Percentiles rank a stretch among this genome's conserved stretches.
Evolutionary conservation across 2,113 vertebrate genomes (phyloP).

Genomic region (Platichthys stellatus): DNA sequence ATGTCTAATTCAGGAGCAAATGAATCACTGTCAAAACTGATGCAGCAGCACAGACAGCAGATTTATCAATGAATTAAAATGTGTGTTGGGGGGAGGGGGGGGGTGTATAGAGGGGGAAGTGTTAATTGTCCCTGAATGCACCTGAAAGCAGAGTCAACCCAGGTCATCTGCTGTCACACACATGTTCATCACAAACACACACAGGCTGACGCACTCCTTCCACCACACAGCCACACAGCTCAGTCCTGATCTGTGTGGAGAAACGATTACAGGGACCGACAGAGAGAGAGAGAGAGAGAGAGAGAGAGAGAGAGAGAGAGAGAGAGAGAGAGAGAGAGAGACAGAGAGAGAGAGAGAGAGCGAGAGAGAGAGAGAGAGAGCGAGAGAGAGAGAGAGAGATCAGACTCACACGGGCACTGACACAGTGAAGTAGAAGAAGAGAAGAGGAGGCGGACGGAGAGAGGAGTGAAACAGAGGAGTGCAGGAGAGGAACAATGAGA

Average conservation of each 20-base stretch:
- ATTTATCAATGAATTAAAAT: constrained; percentile 39
- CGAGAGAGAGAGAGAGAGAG: constrained; percentile 11
- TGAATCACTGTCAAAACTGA: constrained; percentile 5
- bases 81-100: neutral
- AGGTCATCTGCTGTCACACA: no score
- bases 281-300: constrained; percentile 12
- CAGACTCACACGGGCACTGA: neutral
- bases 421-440: neutral
- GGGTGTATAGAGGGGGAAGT: neutral
- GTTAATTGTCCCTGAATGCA: constrained; percentile 38
- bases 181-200: neutral
- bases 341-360: constrained; percentile 9
- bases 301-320: constrained; percentile 1
- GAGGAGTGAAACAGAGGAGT: constrained; percentile 7
- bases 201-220: neutral
- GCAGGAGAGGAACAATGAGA: constrained; percentile 14
- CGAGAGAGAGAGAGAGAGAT: constrained; percentile 7
- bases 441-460: neutral
- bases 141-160: neutral
- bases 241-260: constrained; percentile 20
- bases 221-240: constrained; percentile 10
- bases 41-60: constrained; percentile 7
- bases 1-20: constrained; percentile 25
- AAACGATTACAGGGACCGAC: constrained; percentile 49
- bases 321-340: constrained; percentile 4